Evolutionary conservation across 2,113 vertebrate genomes (phyloP).

Genomic region (Chloebia gouldiae): DNA sequence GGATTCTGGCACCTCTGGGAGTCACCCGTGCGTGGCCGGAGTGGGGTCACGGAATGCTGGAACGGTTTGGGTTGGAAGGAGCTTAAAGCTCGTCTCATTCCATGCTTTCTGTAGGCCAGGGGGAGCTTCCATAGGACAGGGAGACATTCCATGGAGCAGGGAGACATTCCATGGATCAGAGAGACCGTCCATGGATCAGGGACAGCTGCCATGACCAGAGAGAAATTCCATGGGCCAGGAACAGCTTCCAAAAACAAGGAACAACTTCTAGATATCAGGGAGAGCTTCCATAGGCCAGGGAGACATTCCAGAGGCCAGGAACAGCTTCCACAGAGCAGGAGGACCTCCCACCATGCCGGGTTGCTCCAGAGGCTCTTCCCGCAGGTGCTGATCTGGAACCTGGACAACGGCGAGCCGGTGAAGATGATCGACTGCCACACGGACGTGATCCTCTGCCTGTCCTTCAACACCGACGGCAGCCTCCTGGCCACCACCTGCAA

Average conservation of each 20-base stretch:
- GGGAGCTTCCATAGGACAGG: neutral
- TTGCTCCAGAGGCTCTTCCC: neutral
- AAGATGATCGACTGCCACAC: conserved; percentile 98
- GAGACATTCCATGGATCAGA: fast-evolving
- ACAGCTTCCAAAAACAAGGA: neutral
- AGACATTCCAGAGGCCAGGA: neutral
- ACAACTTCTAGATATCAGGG: neutral
- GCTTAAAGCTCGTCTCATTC: fast-evolving
- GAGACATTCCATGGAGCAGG: fast-evolving
- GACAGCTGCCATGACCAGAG: too few species aligned
- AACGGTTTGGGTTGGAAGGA: neutral
- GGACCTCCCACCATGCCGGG: fast-evolving
- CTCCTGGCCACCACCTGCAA: conserved; percentile 94
- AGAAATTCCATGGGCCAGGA: fast-evolving
- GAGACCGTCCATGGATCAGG: neutral
- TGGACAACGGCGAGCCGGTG: conserved; percentile 92
- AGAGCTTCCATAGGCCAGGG: neutral
- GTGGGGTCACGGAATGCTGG: fast-evolving
- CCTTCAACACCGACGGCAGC: conserved; percentile 95
- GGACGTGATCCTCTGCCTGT: conserved; percentile 95
- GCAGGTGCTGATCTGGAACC: conserved; percentile 97
- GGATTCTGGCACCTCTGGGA: fast-evolving
- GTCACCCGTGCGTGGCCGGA: fast-evolving
- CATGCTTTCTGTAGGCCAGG: fast-evolving
- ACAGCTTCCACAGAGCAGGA: fast-evolving